Evolutionary conservation across 2,113 vertebrate genomes (phyloP).

Genomic region (Passerina amoena): DNA sequence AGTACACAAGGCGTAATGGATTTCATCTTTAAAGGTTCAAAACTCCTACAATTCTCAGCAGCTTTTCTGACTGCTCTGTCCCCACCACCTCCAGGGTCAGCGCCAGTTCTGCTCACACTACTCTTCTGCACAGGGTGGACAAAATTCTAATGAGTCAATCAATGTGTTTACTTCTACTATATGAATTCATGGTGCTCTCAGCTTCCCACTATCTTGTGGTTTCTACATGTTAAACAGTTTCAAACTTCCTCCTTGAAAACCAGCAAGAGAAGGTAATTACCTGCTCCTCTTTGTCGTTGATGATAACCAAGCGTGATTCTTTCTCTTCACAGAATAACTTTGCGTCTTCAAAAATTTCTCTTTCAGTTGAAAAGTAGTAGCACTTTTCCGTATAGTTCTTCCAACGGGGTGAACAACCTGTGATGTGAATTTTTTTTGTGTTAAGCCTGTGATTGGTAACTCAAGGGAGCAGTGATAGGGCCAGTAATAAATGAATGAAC

Average conservation of each 20-base stretch:
- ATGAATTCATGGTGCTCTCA: not conserved
- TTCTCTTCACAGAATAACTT: slow-evolving; percentile 80
- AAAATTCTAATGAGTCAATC: not conserved
- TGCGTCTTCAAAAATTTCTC: slow-evolving; percentile 84
- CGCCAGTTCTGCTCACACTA: not conserved
- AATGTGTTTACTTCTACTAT: not conserved
- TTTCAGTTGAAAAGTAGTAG: slow-evolving; percentile 89
- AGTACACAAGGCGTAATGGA: not conserved
- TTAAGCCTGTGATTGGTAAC: not conserved
- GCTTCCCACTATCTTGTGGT: not conserved
- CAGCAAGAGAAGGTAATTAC: slow-evolving; percentile 64
- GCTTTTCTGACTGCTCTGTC: not conserved
- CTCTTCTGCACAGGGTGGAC: not conserved
- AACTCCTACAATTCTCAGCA: not conserved
- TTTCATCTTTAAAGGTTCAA: not conserved
- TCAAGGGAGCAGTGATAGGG: fast-evolving
- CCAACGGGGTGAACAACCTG: slow-evolving; percentile 87
- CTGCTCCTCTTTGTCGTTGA: slow-evolving; percentile 88
- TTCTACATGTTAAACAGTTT: not conserved
- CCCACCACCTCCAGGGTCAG: not conserved
- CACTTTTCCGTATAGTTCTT: slow-evolving; percentile 86
- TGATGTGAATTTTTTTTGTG: slow-evolving; percentile 20
- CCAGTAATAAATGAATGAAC: not conserved
- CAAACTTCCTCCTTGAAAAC: not conserved
- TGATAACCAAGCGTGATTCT: slow-evolving; percentile 83